phyloP scores from a whole-genome alignment of 2,113 vertebrate genomes.

The Forbesichthys agassizii region DNA sequence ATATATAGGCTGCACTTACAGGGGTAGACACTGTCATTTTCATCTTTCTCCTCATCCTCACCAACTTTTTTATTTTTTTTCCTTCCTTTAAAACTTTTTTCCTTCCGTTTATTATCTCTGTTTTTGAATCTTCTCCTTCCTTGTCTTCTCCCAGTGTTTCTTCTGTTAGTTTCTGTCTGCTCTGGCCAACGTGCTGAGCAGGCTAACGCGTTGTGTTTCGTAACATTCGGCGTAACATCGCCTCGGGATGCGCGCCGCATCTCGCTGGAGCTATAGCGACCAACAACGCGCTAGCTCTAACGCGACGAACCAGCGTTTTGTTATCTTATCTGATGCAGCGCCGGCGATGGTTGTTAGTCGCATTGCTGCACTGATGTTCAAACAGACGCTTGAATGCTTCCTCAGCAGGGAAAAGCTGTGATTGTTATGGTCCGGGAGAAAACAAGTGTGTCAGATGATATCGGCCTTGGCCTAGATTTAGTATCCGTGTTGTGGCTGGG shows the following conservation, averaged over 20 bases:
- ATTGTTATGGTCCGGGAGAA: slow-evolving; percentile 65
- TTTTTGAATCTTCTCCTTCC: not conserved
- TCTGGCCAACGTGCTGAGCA: slow-evolving; percentile 51
- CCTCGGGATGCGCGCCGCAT: slow-evolving; percentile 67
- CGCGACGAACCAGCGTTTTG: slow-evolving; percentile 45
- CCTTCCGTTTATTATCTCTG: too few species aligned
- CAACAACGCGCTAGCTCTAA: slow-evolving; percentile 9
- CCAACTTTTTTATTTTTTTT: not conserved
- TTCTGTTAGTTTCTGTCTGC: slow-evolving; percentile 3
- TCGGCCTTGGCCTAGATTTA: slow-evolving; percentile 72
- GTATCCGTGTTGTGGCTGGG: slow-evolving; percentile 24
- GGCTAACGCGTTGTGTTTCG: slow-evolving; percentile 59
- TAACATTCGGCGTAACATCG: slow-evolving; percentile 37
- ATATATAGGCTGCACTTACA: too few species aligned
- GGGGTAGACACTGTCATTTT: not conserved
- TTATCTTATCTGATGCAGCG: slow-evolving; percentile 72
- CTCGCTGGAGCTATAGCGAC: not conserved
- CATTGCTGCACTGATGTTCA: slow-evolving; percentile 72
- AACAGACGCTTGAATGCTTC: slow-evolving; percentile 71
- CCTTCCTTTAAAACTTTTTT: not conserved
- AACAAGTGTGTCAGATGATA: slow-evolving; percentile 76
- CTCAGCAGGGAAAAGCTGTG: slow-evolving; percentile 55
- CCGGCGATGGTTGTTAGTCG: slow-evolving; percentile 73
- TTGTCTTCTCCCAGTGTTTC: not conserved
- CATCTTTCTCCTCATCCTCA: not conserved